phyloP scores from a whole-genome alignment of 2,888 invertebrate genomes.

The Thymelicus sylvestris region DNA sequence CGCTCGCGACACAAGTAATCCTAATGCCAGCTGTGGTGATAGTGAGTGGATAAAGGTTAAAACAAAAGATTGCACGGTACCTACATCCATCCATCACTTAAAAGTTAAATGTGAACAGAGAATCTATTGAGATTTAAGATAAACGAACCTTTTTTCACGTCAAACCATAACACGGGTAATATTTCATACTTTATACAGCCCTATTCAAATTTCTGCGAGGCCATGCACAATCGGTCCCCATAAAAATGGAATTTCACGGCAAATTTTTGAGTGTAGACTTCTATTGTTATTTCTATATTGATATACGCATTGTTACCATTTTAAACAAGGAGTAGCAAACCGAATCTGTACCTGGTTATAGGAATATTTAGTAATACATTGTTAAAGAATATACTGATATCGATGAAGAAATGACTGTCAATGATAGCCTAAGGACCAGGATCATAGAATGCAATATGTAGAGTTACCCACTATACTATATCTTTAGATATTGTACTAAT shows the following conservation, averaged over 20 bases:
- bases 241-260: constrained; percentile 34
- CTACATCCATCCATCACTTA: too few relatives aligned
- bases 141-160: not conserved
- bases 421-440: too few relatives aligned
- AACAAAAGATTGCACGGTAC: too few relatives aligned
- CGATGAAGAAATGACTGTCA: too few relatives aligned
- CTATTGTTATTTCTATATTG: constrained; percentile 32
- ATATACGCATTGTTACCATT: constrained; percentile 10
- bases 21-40: too few relatives aligned
- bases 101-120: not conserved
- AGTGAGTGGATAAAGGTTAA: too few relatives aligned
- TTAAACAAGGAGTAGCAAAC: not conserved
- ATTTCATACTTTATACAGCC: constrained; percentile 10
- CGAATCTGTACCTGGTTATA: not conserved
- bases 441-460: too few relatives aligned
- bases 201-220: constrained; percentile 10
- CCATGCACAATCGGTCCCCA: constrained; percentile 17
- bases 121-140: constrained; percentile 8
- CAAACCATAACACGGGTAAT: constrained; percentile 1
- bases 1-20: too few relatives aligned
- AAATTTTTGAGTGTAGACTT: constrained; percentile 24
- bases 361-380: too few relatives aligned
- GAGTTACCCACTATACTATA: too few relatives aligned
- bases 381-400: too few relatives aligned
- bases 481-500: too few relatives aligned